Evolutionary conservation across 2,797 vertebrate species (phyloP), one percentile per base, ranked within the genome.

Genomic region (Phoebastria nigripes): DNA sequence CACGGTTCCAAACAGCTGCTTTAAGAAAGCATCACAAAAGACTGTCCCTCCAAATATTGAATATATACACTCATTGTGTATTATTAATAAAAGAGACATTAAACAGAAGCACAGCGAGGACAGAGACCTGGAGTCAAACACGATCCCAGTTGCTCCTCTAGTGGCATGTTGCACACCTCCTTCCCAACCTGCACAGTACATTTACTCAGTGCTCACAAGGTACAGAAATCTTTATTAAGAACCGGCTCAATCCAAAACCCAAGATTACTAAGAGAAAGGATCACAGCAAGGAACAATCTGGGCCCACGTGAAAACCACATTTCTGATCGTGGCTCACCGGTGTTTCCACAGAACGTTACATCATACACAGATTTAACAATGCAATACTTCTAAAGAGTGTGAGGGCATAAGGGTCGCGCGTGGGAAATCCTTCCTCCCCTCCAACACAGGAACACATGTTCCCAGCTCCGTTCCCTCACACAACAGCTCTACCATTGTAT

Each of bases 391-490:
- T 31, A 4, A 72, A 37, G 42, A 37, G 26, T 11, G 8, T 20
- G 8, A 93, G 14, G 20, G 42, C 11, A 2, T 9, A 41, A 37
- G 5, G 8, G 21, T 14, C 6, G 1, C 0, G 0, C 4, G 2
- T 2, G 31, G 49, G 25, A 90, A 76, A 39, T 35, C 15, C 18
- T 51, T 62, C 8, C 49, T 83, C 9, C 18, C 12, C 18, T 62
- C 44, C 66, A 79, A 41, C 54, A 58, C 22, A 51, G 26, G 33
- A 62, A 66, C 14, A n/a, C 10, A 5, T 1, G 3, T 46, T 78
- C 39, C 42, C 7, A 0, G n/a, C 62, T 76, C 76, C 6, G 1
- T 26, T 74, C 31, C 24, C 37, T 39, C 54, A 52, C 3, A 5
- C 28, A 55, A 54, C 52, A 58, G 29, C 20, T 74, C 66, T 51